phyloP scores from a whole-genome alignment of 2,113 vertebrate species.

The Rhabdornis inornatus region DNA sequence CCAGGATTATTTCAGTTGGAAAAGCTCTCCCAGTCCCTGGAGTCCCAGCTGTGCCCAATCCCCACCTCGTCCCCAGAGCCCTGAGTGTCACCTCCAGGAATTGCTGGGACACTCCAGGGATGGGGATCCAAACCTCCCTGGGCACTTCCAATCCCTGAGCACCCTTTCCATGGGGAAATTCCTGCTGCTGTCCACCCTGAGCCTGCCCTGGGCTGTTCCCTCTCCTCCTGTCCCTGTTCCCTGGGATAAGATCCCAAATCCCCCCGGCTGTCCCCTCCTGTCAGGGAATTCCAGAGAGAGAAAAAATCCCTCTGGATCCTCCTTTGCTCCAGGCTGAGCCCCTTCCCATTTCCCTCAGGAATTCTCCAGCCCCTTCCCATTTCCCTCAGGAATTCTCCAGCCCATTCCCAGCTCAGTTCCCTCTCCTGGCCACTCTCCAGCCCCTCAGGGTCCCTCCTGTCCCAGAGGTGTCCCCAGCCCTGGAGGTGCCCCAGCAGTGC shows the following conservation, averaged over 20 bases:
- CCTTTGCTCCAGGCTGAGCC: too few species aligned
- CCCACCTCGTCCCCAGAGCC: background rate
- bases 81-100: background rate
- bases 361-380: background rate
- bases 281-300: too few species aligned
- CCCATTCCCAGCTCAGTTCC: background rate
- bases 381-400: background rate
- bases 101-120: background rate
- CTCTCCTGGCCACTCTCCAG: background rate
- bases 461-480: background rate
- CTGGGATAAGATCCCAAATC: too few species aligned
- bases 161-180: background rate
- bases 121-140: background rate
- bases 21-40: accelerated
- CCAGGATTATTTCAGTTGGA: accelerated
- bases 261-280: too few species aligned
- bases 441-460: background rate
- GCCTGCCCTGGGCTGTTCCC: too few species aligned
- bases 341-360: background rate
- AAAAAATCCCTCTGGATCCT: too few species aligned
- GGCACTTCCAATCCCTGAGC: background rate
- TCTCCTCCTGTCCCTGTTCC: too few species aligned
- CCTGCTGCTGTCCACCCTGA: too few species aligned
- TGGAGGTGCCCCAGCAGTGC: background rate
- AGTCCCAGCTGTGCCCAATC: accelerated